Percentiles rank a stretch among this genome's conserved stretches.
Evolutionary conservation across 2,113 vertebrate species (phyloP).

Genomic region (Atractosteus spatula): DNA sequence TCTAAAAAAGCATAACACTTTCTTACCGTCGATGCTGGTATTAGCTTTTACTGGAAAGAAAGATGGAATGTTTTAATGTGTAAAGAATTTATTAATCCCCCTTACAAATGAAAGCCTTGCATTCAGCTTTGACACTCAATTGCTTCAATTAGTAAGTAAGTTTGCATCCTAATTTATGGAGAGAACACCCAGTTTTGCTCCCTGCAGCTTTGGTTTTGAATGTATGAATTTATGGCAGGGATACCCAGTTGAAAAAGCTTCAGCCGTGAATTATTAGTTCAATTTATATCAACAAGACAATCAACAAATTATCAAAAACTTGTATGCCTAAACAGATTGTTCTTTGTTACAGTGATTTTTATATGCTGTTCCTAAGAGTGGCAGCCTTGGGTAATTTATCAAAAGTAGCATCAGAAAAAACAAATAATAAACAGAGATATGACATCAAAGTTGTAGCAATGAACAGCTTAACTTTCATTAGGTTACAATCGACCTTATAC

Average conservation of each 20-base stretch:
- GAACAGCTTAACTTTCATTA: no score
- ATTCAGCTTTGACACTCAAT: slow-evolving; percentile 11
- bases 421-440: background rate
- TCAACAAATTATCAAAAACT: background rate
- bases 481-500: no score
- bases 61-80: slow-evolving; percentile 1
- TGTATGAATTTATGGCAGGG: background rate
- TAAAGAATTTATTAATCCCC: slow-evolving; percentile 3
- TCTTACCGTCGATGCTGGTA: slow-evolving; percentile 52
- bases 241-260: background rate
- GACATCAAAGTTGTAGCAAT: no score
- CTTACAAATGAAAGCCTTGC: slow-evolving; percentile 1
- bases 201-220: background rate
- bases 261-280: background rate
- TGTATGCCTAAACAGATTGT: background rate
- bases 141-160: slow-evolving; percentile 6
- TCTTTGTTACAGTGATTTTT: background rate
- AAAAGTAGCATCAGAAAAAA: background rate
- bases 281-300: background rate
- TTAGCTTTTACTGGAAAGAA: slow-evolving; percentile 35
- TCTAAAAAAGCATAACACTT: slow-evolving; percentile 67
- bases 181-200: slow-evolving; percentile 1
- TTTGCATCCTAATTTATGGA: slow-evolving; percentile 1
- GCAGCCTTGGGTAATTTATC: background rate
- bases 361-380: background rate